Evolutionary conservation across 2,797 vertebrate genomes (phyloP).

Genomic region (Sebastes jordani): DNA sequence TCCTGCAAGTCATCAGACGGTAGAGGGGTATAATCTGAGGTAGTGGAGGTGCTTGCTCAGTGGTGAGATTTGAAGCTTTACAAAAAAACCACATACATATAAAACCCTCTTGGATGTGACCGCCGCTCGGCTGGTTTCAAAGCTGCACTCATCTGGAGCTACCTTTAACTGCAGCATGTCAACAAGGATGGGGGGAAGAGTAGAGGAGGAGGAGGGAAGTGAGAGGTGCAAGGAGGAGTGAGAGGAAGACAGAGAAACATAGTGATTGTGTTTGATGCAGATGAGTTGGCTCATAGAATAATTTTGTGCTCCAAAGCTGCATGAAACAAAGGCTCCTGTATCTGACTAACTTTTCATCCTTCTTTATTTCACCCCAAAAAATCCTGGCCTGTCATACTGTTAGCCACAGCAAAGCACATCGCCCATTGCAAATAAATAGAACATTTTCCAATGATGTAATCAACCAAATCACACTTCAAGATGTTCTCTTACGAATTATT

Average conservation of each 20-base stretch:
- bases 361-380: constrained; percentile 26
- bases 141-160: constrained; percentile 74
- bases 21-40: constrained; percentile 53
- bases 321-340: constrained; percentile 40
- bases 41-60: constrained; percentile 47
- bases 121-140: constrained; percentile 63
- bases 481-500: too few relatives aligned
- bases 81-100: constrained; percentile 63
- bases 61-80: constrained; percentile 70
- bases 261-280: constrained; percentile 43
- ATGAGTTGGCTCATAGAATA: constrained; percentile 39
- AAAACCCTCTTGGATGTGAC: constrained; percentile 63
- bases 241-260: constrained; percentile 13
- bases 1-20: constrained; percentile 63
- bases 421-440: too few relatives aligned
- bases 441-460: too few relatives aligned
- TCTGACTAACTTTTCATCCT: constrained; percentile 25
- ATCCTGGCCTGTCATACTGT: background rate
- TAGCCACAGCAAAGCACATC: too few relatives aligned
- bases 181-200: constrained; percentile 40
- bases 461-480: too few relatives aligned
- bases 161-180: constrained; percentile 72
- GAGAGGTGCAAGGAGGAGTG: background rate
- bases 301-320: constrained; percentile 32
- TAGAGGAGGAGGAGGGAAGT: background rate